Evolutionary conservation across 2,888 invertebrate species (phyloP), one percentile per base, ranked within the genome.

Genomic region (Cabera pusaria): DNA sequence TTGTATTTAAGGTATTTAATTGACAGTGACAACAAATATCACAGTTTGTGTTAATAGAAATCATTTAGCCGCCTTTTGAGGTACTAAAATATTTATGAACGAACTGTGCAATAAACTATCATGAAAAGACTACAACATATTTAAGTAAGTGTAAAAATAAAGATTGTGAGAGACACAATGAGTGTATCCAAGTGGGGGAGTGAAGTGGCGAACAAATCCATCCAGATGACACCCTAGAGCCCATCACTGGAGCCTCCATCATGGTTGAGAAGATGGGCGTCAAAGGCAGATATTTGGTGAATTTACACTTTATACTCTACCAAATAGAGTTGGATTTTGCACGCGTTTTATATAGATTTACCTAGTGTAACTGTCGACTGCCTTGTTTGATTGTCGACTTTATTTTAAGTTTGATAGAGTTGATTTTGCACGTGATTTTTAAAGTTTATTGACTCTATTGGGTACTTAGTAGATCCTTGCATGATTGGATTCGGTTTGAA

Each of bases 221-320:
- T 38, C 8, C 21, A 28, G 38, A 6, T 37, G 37, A 37, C 32
- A 11, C 24, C 5, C 28, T 28, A 29, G 28, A 22, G 24, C 19
- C 32, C 11, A 32, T 16, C 9, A 3, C 9, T 12, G 24, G 6
- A 20, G 9, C 17, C 10, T 33, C 24, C n/a, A 12, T 18, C 21
- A 21, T 44, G 41, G 41, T 49, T 25, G 44, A 46, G 44, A 59
- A 39, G 54, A 82, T 82, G 82, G 83, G 83, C 34, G 82, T 80
- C 54, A 81, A 81, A 51, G 67, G 80, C 53, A 72, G 76, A 74
- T 81, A 69, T 39, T 48, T 82, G 82, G 82, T 82, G 73, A 80
- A 64, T 78, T 63, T 4, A 19, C 1, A 33, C 34, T 51, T 40
- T 46, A 43, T 43, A 21, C n/a, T 4, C 6, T 14, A 14, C 2